A percentile compares a stretch with the other conserved stretches of the same genome.
phyloP scores from a whole-genome alignment of 2,888 invertebrate species.

The Rhodophaea formosa region DNA sequence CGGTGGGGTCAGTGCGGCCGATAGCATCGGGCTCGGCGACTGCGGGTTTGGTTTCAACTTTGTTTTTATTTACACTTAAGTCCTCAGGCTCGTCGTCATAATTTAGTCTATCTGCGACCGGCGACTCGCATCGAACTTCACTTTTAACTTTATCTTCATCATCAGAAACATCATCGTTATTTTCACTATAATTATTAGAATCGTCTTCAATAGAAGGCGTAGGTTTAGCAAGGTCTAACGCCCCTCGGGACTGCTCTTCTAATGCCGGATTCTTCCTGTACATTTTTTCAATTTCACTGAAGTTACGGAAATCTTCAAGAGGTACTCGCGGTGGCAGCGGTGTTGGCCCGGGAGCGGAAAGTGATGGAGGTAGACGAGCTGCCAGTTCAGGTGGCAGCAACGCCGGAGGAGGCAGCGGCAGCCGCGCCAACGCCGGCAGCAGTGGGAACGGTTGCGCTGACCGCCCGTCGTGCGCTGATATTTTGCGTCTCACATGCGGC shows the following conservation, averaged over 20 bases:
- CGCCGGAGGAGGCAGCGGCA: conserved; percentile 86
- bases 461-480: conserved; percentile 95
- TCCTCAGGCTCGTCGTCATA: conserved; percentile 84
- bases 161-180: conserved; percentile 61
- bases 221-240: conserved; percentile 61
- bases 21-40: conserved; percentile 53
- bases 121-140: conserved; percentile 44
- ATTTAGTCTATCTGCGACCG: conserved; percentile 58
- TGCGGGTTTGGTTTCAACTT: conserved; percentile 80
- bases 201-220: conserved; percentile 55
- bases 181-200: conserved; percentile 64
- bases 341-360: conserved; percentile 55
- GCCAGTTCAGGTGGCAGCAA: conserved; percentile 83
- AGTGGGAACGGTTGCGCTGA: conserved; percentile 90
- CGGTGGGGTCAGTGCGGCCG: conserved; percentile 57
- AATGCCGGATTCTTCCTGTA: conserved; percentile 70
- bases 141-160: conserved; percentile 56
- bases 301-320: conserved; percentile 72
- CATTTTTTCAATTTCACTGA: conserved; percentile 79
- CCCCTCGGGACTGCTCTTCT: conserved; percentile 56
- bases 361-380: conserved; percentile 60
- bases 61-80: conserved; percentile 85
- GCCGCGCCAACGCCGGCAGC: conserved; percentile 85
- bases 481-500: conserved; percentile 95
- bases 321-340: conserved; percentile 79